phyloP scores from a whole-genome alignment of 2,797 vertebrate species.

The Eulemur coronatus region DNA sequence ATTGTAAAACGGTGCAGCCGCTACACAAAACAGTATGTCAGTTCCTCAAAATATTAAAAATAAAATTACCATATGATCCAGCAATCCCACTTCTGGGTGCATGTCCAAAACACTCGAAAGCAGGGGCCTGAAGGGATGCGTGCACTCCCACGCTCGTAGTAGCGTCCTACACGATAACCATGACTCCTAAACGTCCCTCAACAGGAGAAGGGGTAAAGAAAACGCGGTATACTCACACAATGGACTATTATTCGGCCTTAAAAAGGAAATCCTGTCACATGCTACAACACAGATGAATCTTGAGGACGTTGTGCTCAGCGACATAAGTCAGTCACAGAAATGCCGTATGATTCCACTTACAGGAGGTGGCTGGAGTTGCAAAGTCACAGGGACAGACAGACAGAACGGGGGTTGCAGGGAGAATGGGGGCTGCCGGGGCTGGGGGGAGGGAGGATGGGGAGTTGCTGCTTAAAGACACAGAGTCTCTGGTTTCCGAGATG shows the following conservation, averaged over 20 bases:
- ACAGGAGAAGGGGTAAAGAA: not conserved
- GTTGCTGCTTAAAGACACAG: not conserved
- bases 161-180: not conserved
- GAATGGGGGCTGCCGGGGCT: accelerated
- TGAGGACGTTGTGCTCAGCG: not conserved
- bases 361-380: not conserved
- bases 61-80: not conserved
- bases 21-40: not conserved
- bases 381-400: not conserved
- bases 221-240: accelerated
- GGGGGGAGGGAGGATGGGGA: accelerated
- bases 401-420: not conserved
- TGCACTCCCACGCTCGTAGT: accelerated
- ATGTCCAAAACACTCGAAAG: not conserved
- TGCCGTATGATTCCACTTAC: not conserved
- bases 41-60: not conserved
- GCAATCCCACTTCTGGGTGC: not conserved
- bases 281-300: not conserved
- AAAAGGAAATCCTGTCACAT: not conserved
- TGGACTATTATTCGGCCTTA: not conserved
- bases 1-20: not conserved
- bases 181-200: not conserved
- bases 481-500: not conserved
- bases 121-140: not conserved
- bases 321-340: not conserved